Percentiles rank a stretch among this genome's conserved stretches.
Conservation (phyloP, 2,888 invertebrate genomes). For the Nycteola revayana region DNA sequence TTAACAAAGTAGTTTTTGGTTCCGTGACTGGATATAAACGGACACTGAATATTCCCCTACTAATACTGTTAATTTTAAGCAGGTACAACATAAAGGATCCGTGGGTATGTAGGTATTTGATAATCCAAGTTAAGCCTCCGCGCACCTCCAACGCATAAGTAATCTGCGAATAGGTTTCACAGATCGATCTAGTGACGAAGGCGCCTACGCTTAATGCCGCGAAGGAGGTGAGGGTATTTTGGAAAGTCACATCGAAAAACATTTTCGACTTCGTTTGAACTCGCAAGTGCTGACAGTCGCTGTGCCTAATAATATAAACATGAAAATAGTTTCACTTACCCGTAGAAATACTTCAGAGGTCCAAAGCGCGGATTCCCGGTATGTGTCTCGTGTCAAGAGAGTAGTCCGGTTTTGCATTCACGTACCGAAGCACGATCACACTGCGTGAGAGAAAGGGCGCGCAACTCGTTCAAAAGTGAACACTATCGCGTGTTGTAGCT, state of each 20-base stretch:
- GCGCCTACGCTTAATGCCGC: conserved; percentile 25
- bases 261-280: conserved; percentile 40
- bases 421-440: conserved; percentile 76
- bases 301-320: conserved; percentile 40
- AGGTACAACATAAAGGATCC: conserved; percentile 33
- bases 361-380: conserved; percentile 55
- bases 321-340: conserved; percentile 53
- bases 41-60: conserved; percentile 54
- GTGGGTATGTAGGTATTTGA: conserved; percentile 36
- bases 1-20: conserved; percentile 32
- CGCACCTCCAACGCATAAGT: conserved; percentile 52
- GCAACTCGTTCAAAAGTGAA: conserved; percentile 64
- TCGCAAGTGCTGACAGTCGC: conserved; percentile 62
- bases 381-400: conserved; percentile 63
- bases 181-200: conserved; percentile 25
- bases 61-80: conserved; percentile 62
- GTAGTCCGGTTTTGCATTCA: conserved; percentile 79
- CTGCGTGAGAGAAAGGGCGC: conserved; percentile 80
- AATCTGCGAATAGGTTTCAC: conserved; percentile 43
- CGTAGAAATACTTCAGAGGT: conserved; percentile 54
- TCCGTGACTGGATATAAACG: conserved; percentile 28
- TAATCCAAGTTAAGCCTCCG: conserved; percentile 36
- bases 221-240: conserved; percentile 51
- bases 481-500: conserved; percentile 68
- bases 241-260: conserved; percentile 53